These are phyloP conservation scores for Bombus ignitus DNA, from an alignment of 1,140 invertebrate genomes.

Conservation along the genomic window DNA sequence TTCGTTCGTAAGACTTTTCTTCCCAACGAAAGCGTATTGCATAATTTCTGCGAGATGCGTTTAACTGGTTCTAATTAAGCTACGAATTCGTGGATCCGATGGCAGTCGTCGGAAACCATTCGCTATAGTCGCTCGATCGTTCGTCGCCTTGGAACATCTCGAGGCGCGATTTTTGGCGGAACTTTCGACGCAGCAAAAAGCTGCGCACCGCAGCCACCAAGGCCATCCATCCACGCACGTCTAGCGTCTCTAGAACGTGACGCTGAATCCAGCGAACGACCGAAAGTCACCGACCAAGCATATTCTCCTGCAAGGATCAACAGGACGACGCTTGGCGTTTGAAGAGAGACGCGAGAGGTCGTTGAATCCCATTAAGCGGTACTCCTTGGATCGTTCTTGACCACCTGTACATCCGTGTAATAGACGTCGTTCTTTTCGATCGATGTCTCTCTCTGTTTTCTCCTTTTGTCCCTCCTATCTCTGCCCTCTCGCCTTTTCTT, in stretches of 20 bases:
- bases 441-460: slow-evolving; percentile 31
- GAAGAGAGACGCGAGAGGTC: slow-evolving; percentile 63
- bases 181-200: fast-evolving
- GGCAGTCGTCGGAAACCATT: too few relatives aligned
- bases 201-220: too few relatives aligned
- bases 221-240: background rate
- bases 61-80: too few relatives aligned
- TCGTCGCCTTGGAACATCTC: too few relatives aligned
- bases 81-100: too few relatives aligned
- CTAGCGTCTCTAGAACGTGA: background rate
- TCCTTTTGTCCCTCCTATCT: background rate
- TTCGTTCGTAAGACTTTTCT: too few relatives aligned
- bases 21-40: too few relatives aligned
- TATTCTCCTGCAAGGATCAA: slow-evolving; percentile 22
- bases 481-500: slow-evolving; percentile 7
- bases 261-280: background rate
- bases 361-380: slow-evolving; percentile 75
- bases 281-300: too few relatives aligned
- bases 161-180: too few relatives aligned
- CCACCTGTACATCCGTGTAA: slow-evolving; percentile 54
- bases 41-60: too few relatives aligned
- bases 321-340: slow-evolving; percentile 49
- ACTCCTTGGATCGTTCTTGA: slow-evolving; percentile 62
- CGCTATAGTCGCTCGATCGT: too few relatives aligned
- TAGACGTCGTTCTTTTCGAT: slow-evolving; percentile 41